Conservation (phyloP, 2,888 invertebrate genomes). For the Tetheella fluctuosa region DNA sequence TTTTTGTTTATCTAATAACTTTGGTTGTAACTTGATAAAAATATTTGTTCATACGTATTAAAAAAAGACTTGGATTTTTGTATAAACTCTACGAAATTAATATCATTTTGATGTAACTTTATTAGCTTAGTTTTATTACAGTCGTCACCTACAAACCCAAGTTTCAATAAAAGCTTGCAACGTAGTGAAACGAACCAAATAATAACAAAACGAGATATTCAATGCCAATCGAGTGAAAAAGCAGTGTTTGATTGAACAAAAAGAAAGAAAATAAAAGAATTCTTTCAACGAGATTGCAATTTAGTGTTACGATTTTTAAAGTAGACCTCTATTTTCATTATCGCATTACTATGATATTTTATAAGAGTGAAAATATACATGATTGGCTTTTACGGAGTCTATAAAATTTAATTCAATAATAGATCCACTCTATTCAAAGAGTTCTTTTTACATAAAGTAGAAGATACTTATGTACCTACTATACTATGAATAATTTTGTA, state of each 20-base stretch:
- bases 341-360: constrained; percentile 17
- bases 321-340: constrained; percentile 22
- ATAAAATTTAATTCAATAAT: neutral
- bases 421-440: neutral
- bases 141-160: neutral
- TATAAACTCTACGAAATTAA: too few species aligned
- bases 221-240: constrained; percentile 29
- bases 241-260: constrained; percentile 35
- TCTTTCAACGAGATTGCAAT: constrained; percentile 30
- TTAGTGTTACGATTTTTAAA: constrained; percentile 23
- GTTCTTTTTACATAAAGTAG: too few species aligned
- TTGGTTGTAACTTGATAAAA: too few species aligned
- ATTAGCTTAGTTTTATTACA: too few species aligned
- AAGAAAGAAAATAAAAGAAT: constrained; percentile 26
- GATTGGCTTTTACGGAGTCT: constrained; percentile 6
- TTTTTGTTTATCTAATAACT: too few species aligned
- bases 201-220: constrained; percentile 22
- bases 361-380: neutral
- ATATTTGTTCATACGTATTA: too few species aligned
- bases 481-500: too few species aligned
- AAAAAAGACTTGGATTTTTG: too few species aligned
- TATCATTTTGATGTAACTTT: too few species aligned
- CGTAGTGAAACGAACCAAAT: constrained; percentile 2
- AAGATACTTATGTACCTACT: too few species aligned
- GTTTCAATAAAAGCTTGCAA: neutral